Evolutionary conservation across 2,797 vertebrate species (phyloP).

Genomic region (Semaprochilodus insignis): DNA sequence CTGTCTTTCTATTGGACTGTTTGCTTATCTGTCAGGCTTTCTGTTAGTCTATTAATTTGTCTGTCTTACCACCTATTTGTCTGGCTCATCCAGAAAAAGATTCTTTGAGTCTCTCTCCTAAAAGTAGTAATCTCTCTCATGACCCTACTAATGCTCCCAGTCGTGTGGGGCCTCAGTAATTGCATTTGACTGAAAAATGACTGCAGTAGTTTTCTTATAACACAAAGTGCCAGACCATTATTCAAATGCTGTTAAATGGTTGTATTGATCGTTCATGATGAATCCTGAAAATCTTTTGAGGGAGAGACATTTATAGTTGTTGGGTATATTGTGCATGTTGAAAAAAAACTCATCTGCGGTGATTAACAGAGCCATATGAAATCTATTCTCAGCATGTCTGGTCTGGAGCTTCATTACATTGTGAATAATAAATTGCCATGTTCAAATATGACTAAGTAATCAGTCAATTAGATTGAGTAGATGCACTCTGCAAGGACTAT

Average conservation of each 20-base stretch:
- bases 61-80: not conserved
- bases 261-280: constrained; percentile 4
- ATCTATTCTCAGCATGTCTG: constrained; percentile 7
- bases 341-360: not conserved
- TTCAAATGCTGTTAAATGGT: constrained; percentile 1
- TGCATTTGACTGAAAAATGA: constrained; percentile 10
- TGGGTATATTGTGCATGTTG: constrained; percentile 14
- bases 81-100: not conserved
- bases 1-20: not conserved
- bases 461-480: not conserved
- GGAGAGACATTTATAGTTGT: constrained; percentile 5
- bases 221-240: not conserved
- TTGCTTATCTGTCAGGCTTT: not conserved
- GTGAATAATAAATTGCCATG: not conserved
- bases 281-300: not conserved
- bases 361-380: constrained; percentile 7
- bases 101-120: not conserved
- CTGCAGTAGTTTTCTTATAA: constrained; percentile 28
- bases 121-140: constrained; percentile 6
- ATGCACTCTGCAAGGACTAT: not conserved
- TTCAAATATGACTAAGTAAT: not conserved
- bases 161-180: not conserved
- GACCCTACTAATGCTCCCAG: constrained; percentile 13
- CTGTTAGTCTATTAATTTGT: not conserved
- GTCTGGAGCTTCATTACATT: constrained; percentile 7